Evolutionary conservation across 2,113 vertebrate genomes (phyloP).

Genomic region (Pedetes capensis): DNA sequence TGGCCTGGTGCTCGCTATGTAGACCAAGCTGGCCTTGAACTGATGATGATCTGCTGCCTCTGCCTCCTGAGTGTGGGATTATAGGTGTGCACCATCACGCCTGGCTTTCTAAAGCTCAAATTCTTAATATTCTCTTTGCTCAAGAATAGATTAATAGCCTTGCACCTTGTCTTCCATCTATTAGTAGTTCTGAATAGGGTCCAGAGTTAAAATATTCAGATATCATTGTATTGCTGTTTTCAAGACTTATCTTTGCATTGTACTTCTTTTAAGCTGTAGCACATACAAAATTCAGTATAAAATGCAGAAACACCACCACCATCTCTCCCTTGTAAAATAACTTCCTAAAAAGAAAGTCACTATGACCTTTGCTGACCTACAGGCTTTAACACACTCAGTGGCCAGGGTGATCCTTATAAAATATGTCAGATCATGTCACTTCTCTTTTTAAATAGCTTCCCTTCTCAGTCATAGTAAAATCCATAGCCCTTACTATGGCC

Average conservation of each 20-base stretch:
- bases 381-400: background rate
- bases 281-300: background rate
- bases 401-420: background rate
- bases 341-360: background rate
- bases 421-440: background rate
- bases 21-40: too few species aligned
- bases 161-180: background rate
- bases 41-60: too few species aligned
- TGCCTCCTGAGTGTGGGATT: too few species aligned
- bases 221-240: background rate
- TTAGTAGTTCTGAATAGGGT: background rate
- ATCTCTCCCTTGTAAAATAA: constrained; percentile 20
- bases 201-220: background rate
- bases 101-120: background rate
- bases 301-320: constrained; percentile 12
- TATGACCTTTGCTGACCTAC: background rate
- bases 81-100: too few species aligned
- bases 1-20: too few species aligned
- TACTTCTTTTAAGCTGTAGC: background rate
- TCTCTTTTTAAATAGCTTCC: background rate
- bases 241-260: constrained; percentile 9
- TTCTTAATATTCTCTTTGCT: background rate
- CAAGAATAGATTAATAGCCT: background rate
- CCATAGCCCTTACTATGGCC: background rate
- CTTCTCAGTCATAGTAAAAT: background rate